Base-by-base conservation (phyloP, 1,140 invertebrate species). In the Drosophila watanabei region DNA sequence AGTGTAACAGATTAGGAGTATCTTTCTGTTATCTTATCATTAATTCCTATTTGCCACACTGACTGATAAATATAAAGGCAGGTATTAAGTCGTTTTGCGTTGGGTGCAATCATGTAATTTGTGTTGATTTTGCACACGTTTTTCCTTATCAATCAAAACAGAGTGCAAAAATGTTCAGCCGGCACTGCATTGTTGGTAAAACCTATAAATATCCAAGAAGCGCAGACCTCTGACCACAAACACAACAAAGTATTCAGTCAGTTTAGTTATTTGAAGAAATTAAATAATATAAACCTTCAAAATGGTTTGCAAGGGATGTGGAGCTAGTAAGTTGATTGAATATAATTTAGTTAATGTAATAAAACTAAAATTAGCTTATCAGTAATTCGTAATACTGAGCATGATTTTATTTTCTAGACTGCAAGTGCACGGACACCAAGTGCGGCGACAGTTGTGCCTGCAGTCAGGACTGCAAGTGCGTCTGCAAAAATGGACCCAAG, bases 231-330 rank as follows among this genome's bases (percentile, higher is more conserved):
- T 43, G 48, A 20, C 20, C 18, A 56, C n/a, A 16, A 45, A 60
- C 43, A 13, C 14, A 70, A 20, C 5, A 51, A 59, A 58, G 11
- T n/a, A 33, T 43, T 24, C 10, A 39, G 10, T 0, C 16, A n/a
- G 0, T 16, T 20, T 14, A 13, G 5, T 1, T 24, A 5, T 51
- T 49, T 5, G 11, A 49, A 10, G 4, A 48, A 24, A 33, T 54
- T 39, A n/a, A 45, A 49, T 20, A 0, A 41, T 35, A 41, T 24
- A 39, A n/a, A 45, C 35, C 16, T 1, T 1, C 7, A 88, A 57
- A 64, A 89, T 89, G 85, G 85, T 69, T 59, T 89, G 85, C 86
- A 89, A 89, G 28, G 81, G 78, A 35, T 89, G 85, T 37, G 81
- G 73, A 52, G 32, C 37, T 41, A 89, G 85, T 88, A 41, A 89